These are phyloP conservation scores for Cyprinella venusta DNA, from an alignment of 2,797 vertebrate genomes.

Conservation along the genomic window DNA sequence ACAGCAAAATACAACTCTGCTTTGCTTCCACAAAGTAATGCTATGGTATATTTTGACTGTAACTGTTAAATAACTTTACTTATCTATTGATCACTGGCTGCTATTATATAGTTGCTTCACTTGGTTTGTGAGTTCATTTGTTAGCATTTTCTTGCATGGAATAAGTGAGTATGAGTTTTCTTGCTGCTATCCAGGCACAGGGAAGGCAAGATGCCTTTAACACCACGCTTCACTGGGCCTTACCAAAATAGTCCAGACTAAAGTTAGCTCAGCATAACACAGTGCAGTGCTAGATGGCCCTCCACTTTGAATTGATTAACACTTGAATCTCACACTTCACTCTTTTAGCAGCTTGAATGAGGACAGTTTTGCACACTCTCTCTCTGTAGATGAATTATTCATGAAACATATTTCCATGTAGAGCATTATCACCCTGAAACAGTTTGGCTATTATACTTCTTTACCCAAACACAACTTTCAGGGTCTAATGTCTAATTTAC, in stretches of 20 bases:
- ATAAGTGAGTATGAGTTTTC: background rate
- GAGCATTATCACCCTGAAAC: slow-evolving; percentile 42
- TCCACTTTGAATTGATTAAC: slow-evolving; percentile 49
- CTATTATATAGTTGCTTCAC: background rate
- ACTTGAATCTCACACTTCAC: slow-evolving; percentile 48
- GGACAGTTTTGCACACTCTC: slow-evolving; percentile 24
- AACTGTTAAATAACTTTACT: background rate
- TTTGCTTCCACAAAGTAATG: background rate
- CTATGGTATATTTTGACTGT: background rate
- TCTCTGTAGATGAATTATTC: slow-evolving; percentile 30
- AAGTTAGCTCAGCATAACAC: slow-evolving; percentile 50
- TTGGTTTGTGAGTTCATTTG: background rate
- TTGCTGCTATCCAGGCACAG: slow-evolving; percentile 17
- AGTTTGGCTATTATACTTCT: slow-evolving; percentile 29
- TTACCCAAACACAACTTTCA: slow-evolving; percentile 4
- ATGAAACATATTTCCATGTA: slow-evolving; percentile 30
- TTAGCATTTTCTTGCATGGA: too few relatives aligned
- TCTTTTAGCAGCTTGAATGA: slow-evolving; percentile 25
- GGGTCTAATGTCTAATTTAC: slow-evolving; percentile 21
- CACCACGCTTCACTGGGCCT: slow-evolving; percentile 42
- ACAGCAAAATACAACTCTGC: background rate
- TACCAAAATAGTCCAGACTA: slow-evolving; percentile 52
- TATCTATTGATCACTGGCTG: background rate
- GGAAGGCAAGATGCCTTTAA: slow-evolving; percentile 42
- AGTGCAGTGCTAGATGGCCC: slow-evolving; percentile 13